Evolutionary conservation across 2,888 invertebrate genomes (phyloP).

Genomic region (Lamproptera curius): DNA sequence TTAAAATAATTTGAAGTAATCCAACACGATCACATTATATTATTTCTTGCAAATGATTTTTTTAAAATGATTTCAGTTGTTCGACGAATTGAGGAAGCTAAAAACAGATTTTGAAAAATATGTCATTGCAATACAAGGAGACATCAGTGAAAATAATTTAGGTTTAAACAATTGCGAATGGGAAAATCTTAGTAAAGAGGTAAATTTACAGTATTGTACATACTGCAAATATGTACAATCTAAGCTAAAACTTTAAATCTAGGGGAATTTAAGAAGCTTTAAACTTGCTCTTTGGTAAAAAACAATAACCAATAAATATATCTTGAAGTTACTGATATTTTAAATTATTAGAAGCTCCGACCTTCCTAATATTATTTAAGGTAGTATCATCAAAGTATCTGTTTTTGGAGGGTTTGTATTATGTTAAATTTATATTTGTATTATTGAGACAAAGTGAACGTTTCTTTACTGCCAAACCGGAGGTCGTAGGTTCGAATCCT

Average conservation of each 20-base stretch:
- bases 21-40: background rate
- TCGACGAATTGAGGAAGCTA: background rate
- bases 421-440: no score
- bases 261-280: no score
- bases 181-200: background rate
- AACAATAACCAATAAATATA: no score
- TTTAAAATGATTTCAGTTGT: slow-evolving; percentile 3
- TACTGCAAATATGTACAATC: background rate
- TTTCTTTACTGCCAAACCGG: no score
- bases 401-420: no score
- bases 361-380: background rate
- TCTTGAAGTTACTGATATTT: no score
- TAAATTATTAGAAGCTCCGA: no score
- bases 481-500: no score
- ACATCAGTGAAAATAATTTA: slow-evolving; percentile 2
- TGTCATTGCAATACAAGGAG: slow-evolving; percentile 3
- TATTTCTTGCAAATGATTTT: no score
- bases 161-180: slow-evolving; percentile 4
- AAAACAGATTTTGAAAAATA: background rate
- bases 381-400: slow-evolving; percentile 23
- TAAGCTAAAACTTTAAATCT: no score
- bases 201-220: background rate
- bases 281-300: no score
- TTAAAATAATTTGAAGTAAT: background rate
- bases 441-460: no score